Base-by-base conservation (phyloP, 2,797 vertebrate genomes). In the Clamator glandarius region DNA sequence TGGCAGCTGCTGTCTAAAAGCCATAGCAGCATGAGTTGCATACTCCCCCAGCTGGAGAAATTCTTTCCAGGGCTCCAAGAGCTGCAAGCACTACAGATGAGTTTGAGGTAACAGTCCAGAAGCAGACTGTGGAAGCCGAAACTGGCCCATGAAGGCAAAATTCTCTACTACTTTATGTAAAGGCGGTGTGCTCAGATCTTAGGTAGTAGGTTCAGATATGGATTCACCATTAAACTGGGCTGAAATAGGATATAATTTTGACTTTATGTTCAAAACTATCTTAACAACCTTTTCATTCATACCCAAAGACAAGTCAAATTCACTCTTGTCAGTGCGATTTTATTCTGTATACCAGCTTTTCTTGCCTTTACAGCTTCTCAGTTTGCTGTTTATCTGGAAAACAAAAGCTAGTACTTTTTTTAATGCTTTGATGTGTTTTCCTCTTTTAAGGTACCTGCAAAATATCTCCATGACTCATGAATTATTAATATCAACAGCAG, bases 51-150 rank as follows among this genome's bases (percentile, higher is more conserved):
- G 50, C 24, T 88, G 46, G 46, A 89, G 64, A 61, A 77, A 57
- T 89, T 67, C 64, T 57, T 74, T 52, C 57, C 41, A 58, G 41
- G 24, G 6, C 42, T 93, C 21, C 2, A 11, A 74, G 46, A 79
- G 18, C 25, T 76, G 20, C 31, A 63, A 26, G 14, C 1, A 1
- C n/a, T 81, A 5, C 1, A 0, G 12, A 8, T 68, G 36, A 55
- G 12, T 77, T 84, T 87, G 42, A 73, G 39, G 36, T 48, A 63
- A 54, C 44, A 48, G 8, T 57, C 13, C 21, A 85, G 58, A 79
- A 67, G 50, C 48, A 74, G 52, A 54, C 2, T 64, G 24, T 50
- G 57, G 57, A 87, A 84, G 74, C 36, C 31, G 29, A 15, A 78
- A 81, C n/a, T 17, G 35, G 62, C 23, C 55, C 6, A 8, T 33